A percentile compares a stretch with the other conserved stretches of the same genome.
Conservation (phyloP, 2,797 vertebrate genomes). For the Megalops cyprinoides region DNA sequence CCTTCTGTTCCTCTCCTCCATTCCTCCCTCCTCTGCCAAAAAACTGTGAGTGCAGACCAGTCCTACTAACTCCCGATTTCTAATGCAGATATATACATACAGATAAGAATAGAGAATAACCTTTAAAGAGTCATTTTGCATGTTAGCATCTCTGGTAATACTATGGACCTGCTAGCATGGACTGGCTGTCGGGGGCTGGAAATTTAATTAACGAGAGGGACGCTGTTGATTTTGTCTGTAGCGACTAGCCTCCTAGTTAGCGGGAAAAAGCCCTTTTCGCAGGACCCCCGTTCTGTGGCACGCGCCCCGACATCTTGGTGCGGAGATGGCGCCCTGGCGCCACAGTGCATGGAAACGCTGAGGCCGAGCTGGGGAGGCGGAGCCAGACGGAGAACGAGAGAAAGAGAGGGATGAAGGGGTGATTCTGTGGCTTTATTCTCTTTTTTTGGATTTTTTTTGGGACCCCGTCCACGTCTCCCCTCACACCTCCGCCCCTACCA, state of each 20-base stretch:
- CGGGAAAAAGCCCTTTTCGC: not conserved
- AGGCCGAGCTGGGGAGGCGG: no score
- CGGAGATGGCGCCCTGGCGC: not conserved
- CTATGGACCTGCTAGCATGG: no score
- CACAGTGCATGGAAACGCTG: not conserved
- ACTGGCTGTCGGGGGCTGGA: no score
- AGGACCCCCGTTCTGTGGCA: not conserved
- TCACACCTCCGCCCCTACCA: not conserved
- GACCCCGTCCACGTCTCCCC: not conserved
- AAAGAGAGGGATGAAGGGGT: not conserved
- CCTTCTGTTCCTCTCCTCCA: not conserved
- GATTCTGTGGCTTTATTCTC: not conserved
- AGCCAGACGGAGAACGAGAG: not conserved
- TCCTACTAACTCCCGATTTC: not conserved
- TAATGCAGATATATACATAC: not conserved
- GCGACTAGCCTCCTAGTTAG: not conserved
- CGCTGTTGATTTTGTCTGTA: no score
- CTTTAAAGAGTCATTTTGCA: no score
- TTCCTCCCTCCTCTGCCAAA: not conserved
- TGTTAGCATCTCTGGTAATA: no score
- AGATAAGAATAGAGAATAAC: no score
- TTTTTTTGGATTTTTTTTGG: conserved; percentile 16
- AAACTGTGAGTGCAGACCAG: not conserved
- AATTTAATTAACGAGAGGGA: no score
- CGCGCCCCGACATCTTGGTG: not conserved